Conservation (phyloP, 1,140 invertebrate genomes). For the Platyura marginata region DNA sequence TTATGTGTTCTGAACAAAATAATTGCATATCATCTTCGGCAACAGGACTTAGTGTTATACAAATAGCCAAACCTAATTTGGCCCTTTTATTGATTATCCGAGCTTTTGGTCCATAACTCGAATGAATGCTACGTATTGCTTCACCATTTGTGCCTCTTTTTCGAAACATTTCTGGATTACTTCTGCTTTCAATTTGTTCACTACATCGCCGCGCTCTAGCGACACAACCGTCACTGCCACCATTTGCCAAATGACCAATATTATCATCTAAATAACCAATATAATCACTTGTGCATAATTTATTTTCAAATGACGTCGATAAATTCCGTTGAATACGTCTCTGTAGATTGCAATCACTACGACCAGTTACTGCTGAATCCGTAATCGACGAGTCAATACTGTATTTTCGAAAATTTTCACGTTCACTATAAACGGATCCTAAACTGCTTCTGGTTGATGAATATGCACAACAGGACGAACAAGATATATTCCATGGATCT, state of each 20-base stretch:
- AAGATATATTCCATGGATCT: slow-evolving; percentile 13
- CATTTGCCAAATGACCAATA: slow-evolving; percentile 3
- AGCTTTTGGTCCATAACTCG: slow-evolving; percentile 6
- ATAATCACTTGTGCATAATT: slow-evolving; percentile 20
- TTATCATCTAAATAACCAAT: slow-evolving; percentile 23
- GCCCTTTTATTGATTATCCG: slow-evolving; percentile 11
- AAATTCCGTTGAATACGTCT: slow-evolving; percentile 22
- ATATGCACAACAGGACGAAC: slow-evolving; percentile 16
- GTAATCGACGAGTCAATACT: slow-evolving; percentile 12
- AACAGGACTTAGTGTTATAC: slow-evolving; percentile 21
- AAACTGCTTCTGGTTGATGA: slow-evolving; percentile 19
- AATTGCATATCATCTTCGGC: slow-evolving; percentile 35
- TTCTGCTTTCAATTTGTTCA: slow-evolving; percentile 19
- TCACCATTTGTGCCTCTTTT: slow-evolving; percentile 7
- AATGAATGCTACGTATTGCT: not conserved
- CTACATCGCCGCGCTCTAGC: slow-evolving; percentile 15
- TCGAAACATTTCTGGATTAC: slow-evolving; percentile 24
- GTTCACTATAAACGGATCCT: slow-evolving; percentile 18
- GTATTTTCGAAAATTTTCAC: slow-evolving; percentile 16
- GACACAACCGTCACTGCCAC: slow-evolving; percentile 18
- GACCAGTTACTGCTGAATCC: slow-evolving; percentile 10
- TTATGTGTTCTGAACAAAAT: slow-evolving; percentile 63
- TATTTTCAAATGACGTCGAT: slow-evolving; percentile 23
- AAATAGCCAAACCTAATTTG: slow-evolving; percentile 35
- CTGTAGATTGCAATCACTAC: slow-evolving; percentile 17